These are phyloP conservation scores for Lasioglossum villosulum DNA, from an alignment of 2,888 invertebrate genomes.

Conservation along the genomic window DNA sequence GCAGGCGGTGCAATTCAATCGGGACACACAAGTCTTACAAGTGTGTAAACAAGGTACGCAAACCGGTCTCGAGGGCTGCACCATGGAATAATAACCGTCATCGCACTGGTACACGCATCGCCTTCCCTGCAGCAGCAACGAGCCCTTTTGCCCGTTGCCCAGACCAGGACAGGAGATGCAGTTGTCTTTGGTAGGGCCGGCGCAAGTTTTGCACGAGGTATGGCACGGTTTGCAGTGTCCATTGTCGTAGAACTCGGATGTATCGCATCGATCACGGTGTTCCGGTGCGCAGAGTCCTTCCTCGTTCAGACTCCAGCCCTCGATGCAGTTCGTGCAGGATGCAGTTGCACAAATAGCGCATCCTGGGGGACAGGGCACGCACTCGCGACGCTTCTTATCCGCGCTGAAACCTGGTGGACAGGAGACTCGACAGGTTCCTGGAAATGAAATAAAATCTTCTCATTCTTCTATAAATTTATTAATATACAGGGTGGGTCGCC, in stretches of 20 bases:
- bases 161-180: constrained; percentile 89
- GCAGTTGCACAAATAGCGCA: constrained; percentile 91
- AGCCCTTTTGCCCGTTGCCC: constrained; percentile 82
- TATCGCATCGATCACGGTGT: constrained; percentile 89
- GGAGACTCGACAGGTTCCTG: constrained; percentile 89
- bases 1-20: constrained; percentile 93
- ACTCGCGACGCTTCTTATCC: constrained; percentile 92
- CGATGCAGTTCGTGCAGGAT: constrained; percentile 90
- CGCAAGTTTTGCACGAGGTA: constrained; percentile 93
- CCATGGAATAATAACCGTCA: constrained; percentile 90
- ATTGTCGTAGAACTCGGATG: constrained; percentile 89
- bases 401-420: constrained; percentile 92
- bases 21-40: constrained; percentile 91
- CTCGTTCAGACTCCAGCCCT: constrained; percentile 91
- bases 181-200: constrained; percentile 89
- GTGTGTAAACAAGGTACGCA: constrained; percentile 93
- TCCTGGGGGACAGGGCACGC: constrained; percentile 91
- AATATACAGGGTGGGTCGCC: too few species aligned
- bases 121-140: constrained; percentile 89
- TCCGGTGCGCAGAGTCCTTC: constrained; percentile 91
- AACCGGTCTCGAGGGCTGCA: constrained; percentile 83
- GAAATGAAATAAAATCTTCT: background rate
- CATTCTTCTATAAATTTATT: background rate
- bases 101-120: constrained; percentile 92
- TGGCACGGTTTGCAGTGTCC: constrained; percentile 91